phyloP scores from a whole-genome alignment of 2,797 vertebrate species.

The Lagocephalus sceleratus region DNA sequence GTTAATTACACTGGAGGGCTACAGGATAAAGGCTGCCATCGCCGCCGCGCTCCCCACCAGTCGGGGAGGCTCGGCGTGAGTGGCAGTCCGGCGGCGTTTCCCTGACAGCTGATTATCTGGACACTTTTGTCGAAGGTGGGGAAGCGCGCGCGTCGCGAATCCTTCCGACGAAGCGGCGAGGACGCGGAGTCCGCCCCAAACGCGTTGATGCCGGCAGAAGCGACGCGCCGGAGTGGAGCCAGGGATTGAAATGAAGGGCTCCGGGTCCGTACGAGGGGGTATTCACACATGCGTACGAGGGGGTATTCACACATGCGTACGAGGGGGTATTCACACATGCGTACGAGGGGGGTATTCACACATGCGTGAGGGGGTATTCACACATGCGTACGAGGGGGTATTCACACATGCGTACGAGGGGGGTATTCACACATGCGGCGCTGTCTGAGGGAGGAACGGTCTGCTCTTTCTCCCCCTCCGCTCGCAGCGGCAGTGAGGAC shows the following conservation, averaged over 20 bases:
- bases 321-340: no score
- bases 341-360: no score
- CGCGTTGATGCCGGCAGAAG: no score
- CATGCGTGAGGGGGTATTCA: no score
- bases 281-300: no score
- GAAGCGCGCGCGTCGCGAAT: neutral
- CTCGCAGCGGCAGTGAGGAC: constrained; percentile 12
- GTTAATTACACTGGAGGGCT: constrained; percentile 59
- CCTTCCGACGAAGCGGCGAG: no score
- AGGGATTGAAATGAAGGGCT: no score
- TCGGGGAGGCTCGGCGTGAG: constrained; percentile 39
- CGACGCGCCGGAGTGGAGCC: no score
- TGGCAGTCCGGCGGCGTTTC: constrained; percentile 53
- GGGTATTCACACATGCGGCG: neutral
- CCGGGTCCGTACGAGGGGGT: no score
- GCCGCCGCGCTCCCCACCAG: constrained; percentile 44
- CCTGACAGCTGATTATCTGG: constrained; percentile 40
- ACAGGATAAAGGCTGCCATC: constrained; percentile 54
- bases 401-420: no score
- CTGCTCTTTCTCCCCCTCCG: neutral
- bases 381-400: no score
- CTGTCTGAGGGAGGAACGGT: neutral
- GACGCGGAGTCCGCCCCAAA: neutral
- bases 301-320: no score
- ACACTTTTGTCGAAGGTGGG: constrained; percentile 11